These are phyloP conservation scores for Agrypnus murinus DNA, from an alignment of 2,888 invertebrate genomes.

Conservation along the genomic window DNA sequence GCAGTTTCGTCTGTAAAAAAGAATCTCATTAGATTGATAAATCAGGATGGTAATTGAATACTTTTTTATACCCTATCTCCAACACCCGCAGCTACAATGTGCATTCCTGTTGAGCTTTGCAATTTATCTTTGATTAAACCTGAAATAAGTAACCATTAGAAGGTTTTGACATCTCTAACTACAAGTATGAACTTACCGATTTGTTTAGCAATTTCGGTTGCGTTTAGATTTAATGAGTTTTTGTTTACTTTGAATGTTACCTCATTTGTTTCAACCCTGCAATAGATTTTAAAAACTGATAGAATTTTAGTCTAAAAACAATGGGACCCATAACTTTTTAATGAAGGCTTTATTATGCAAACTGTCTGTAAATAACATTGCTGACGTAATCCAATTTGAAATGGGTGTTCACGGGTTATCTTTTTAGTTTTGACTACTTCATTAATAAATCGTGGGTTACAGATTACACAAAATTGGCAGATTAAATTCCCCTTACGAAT, in stretches of 20 bases:
- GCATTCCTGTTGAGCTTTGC: conserved; percentile 79
- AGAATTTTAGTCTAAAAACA: background rate
- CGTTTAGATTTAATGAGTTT: conserved; percentile 79
- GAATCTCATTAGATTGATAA: background rate
- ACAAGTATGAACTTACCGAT: conserved; percentile 74
- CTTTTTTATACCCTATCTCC: conserved; percentile 82
- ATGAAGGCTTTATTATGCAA: too few species aligned
- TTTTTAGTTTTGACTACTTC: too few species aligned
- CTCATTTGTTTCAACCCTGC: conserved; percentile 84
- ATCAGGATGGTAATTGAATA: conserved; percentile 46
- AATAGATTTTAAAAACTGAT: conserved; percentile 61
- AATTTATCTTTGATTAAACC: conserved; percentile 80
- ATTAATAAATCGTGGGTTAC: too few species aligned
- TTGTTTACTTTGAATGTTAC: conserved; percentile 84
- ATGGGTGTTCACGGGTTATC: too few species aligned
- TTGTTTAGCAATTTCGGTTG: conserved; percentile 78
- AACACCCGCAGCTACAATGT: conserved; percentile 83
- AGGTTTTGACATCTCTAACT: background rate
- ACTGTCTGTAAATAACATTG: too few species aligned
- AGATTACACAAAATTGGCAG: too few species aligned
- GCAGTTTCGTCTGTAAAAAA: conserved; percentile 71
- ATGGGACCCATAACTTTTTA: too few species aligned
- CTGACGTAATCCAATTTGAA: too few species aligned
- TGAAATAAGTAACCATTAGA: conserved; percentile 61
- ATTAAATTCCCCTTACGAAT: too few species aligned